Conservation (phyloP, 2,888 invertebrate genomes). For the Dryococelus australis region DNA sequence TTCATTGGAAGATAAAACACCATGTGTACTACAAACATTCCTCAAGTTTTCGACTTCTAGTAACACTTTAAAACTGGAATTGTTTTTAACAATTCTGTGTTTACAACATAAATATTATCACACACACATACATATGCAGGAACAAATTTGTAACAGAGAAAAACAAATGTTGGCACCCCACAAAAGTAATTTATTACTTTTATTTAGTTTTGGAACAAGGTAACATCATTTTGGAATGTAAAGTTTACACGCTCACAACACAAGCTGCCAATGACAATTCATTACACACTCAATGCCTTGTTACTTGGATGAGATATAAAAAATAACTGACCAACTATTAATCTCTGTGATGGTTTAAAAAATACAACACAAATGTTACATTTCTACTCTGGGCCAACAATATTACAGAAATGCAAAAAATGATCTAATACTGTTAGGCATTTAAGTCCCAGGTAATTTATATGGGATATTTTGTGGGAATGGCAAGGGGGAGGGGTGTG, state of each 20-base stretch:
- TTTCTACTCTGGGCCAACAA: not conserved
- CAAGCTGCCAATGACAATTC: not conserved
- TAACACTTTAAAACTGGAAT: too few relatives aligned
- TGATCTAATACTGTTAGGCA: not conserved
- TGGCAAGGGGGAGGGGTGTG: not conserved
- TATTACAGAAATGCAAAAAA: not conserved
- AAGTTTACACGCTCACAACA: not conserved
- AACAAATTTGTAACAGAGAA: not conserved
- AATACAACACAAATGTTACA: not conserved
- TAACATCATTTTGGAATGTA: constrained; percentile 16
- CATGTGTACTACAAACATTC: too few relatives aligned
- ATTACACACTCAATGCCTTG: not conserved
- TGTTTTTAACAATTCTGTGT: too few relatives aligned
- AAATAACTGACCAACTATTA: not conserved
- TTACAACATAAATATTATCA: too few relatives aligned
- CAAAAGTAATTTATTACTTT: constrained; percentile 3
- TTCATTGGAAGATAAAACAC: too few relatives aligned
- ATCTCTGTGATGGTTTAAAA: not conserved
- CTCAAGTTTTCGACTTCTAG: too few relatives aligned
- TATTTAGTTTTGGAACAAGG: not conserved
- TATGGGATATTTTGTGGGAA: not conserved
- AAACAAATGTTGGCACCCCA: not conserved
- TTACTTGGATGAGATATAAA: not conserved
- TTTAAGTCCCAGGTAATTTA: not conserved
- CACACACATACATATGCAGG: too few relatives aligned